These are phyloP conservation scores for Aspiorhynchus laticeps DNA, from an alignment of 2,113 vertebrate genomes.

Conservation along the genomic window DNA sequence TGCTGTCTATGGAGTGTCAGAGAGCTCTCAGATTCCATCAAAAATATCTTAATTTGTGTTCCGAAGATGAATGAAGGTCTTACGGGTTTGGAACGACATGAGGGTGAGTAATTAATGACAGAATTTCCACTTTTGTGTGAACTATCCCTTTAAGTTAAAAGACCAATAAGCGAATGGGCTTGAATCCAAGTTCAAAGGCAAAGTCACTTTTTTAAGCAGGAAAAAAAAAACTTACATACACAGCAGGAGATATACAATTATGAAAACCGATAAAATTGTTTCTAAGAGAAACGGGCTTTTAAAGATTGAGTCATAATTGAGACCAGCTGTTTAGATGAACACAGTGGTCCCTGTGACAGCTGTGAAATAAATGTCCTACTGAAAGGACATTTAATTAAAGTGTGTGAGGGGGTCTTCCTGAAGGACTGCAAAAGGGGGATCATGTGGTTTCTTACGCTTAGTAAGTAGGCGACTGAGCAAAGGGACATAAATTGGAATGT, in stretches of 20 bases:
- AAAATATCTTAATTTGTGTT: too few species aligned
- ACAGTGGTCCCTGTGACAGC: constrained; percentile 13
- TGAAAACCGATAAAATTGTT: background rate
- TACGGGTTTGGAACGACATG: too few species aligned
- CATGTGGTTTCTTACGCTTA: constrained; percentile 72
- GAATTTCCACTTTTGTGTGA: too few species aligned
- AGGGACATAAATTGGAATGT: constrained; percentile 88
- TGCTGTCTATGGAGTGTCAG: too few species aligned
- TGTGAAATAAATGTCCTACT: constrained; percentile 22
- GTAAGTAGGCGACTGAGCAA: constrained; percentile 78
- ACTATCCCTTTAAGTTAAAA: background rate
- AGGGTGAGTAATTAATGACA: too few species aligned
- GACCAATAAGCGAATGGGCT: background rate
- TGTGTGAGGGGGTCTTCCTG: background rate
- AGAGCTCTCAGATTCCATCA: too few species aligned
- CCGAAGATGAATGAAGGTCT: too few species aligned
- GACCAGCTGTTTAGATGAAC: constrained; percentile 36
- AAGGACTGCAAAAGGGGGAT: background rate
- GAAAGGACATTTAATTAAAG: constrained; percentile 25
- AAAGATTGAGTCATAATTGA: constrained; percentile 39
- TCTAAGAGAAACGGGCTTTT: constrained; percentile 7
- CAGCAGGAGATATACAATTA: constrained; percentile 6
- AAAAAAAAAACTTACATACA: background rate
- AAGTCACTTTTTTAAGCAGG: too few species aligned
- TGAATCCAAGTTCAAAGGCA: constrained; percentile 1